phyloP scores from a whole-genome alignment of 1,140 invertebrate species.

The Hyles euphorbiae region DNA sequence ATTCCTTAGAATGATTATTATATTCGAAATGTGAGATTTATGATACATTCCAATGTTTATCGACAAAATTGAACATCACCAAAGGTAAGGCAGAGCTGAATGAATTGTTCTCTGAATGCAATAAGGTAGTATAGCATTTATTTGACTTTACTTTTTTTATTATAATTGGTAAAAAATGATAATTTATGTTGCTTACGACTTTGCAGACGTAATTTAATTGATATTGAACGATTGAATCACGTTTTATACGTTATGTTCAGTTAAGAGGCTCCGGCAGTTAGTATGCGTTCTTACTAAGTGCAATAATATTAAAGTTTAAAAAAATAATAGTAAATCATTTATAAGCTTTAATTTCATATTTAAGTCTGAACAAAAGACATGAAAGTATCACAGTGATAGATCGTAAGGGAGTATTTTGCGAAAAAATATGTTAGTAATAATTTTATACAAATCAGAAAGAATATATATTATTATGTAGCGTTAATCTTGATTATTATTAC shows the following conservation, averaged over 20 bases:
- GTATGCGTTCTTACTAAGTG: conserved; percentile 19
- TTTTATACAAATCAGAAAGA: conserved; percentile 7
- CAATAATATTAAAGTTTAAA: conserved; percentile 22
- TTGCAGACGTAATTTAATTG: too few species aligned
- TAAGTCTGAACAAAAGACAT: conserved; percentile 35
- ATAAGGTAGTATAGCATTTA: conserved; percentile 76
- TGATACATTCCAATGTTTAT: conserved; percentile 59
- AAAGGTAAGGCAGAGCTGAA: conserved; percentile 65
- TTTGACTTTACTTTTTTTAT: conserved; percentile 56
- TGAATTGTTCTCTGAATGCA: conserved; percentile 48
- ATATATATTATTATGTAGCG: conserved; percentile 6
- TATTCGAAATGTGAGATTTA: conserved; percentile 47
- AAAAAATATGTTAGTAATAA: conserved; percentile 14
- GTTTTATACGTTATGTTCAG: conserved; percentile 7
- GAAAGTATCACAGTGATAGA: conserved; percentile 7
- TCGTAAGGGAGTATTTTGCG: background rate
- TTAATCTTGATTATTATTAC: conserved; percentile 30
- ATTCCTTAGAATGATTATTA: conserved; percentile 50
- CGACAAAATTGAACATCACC: conserved; percentile 52
- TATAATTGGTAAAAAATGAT: conserved; percentile 11
- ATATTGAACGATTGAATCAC: background rate
- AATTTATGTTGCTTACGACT: conserved; percentile 29
- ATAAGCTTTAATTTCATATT: conserved; percentile 47
- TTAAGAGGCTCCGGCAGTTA: conserved; percentile 24
- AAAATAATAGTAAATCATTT: conserved; percentile 20